Evolutionary conservation across 1,140 invertebrate species (phyloP), one percentile per base, ranked within the genome.

Genomic region (Solen grandis): DNA sequence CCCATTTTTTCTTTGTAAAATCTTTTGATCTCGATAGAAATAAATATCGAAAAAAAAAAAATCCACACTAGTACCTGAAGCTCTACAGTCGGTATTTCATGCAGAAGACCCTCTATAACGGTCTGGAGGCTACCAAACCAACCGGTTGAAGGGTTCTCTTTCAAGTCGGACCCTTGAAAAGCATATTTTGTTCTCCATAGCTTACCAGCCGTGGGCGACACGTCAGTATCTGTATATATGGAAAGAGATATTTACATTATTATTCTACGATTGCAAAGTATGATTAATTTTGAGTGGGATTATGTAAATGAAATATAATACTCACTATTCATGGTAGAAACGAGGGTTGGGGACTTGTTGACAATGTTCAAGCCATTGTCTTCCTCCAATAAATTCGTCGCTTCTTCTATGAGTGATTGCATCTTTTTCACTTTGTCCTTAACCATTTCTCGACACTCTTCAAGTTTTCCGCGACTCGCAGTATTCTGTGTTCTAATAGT

Each of bases 131-230:
- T 52, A 16, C 75, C 75, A 31, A 78, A 78, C 63, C 65, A 54
- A 19, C 66, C 41, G 8, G 50, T 29, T 14, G 63, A 27, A 10
- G 52, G 36, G 10, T 33, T 29, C 13, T 19, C 46, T 27, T 57
- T 41, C 8, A 69, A 10, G 27, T 57, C 52, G 4, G 65, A 29
- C 2, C 60, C 29, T 46, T 68, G 29, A 31, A 78, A 78, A 3
- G 69, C 54, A 66, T 59, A 78, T 62, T 60, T 55, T 65, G 57
- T 78, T 27, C 75, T 22, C 75, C 75, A 78, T 31, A 66, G 46
- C 27, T 35, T 65, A 35, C 69, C 75, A 19, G 75, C 75, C 16
- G 75, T 78, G 10, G 75, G 75, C 19, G 65, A 33, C 13, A 69
- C 25, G 54, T 78, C 75, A 5, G 63, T 41, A 2, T 78, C 75